phyloP scores from a whole-genome alignment of 2,113 vertebrate genomes.

The Sigmodon hispidus region DNA sequence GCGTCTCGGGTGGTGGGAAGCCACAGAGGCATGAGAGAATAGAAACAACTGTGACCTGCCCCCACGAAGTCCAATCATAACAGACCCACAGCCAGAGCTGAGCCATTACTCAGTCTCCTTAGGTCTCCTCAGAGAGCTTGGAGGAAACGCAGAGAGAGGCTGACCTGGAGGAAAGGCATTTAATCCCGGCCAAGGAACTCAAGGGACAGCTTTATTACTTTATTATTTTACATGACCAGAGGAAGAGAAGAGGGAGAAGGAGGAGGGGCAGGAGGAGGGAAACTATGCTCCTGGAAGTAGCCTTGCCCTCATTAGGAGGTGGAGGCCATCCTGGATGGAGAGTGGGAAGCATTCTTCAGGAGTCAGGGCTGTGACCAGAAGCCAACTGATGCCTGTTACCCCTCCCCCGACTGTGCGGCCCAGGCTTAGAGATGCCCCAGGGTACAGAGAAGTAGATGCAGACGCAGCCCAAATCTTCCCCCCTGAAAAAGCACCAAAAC shows the following conservation, averaged over 20 bases:
- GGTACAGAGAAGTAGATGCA: not conserved
- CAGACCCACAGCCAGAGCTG: not conserved
- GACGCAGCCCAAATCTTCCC: conserved; percentile 23
- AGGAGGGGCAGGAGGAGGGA: no score
- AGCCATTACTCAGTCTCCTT: not conserved
- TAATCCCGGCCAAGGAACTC: not conserved
- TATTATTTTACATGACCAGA: not conserved
- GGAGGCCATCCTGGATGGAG: fast-evolving
- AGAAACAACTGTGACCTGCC: not conserved
- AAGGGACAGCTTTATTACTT: conserved; percentile 60
- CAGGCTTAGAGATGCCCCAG: fast-evolving
- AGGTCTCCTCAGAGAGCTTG: not conserved
- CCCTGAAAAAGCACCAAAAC: conserved; percentile 34
- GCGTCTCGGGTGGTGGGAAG: conserved; percentile 1
- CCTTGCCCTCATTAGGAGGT: not conserved
- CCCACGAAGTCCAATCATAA: conserved; percentile 16
- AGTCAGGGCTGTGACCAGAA: not conserved
- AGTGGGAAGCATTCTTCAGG: not conserved
- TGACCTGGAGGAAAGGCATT: not conserved
- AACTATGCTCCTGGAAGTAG: not conserved
- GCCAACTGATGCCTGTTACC: not conserved
- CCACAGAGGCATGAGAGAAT: conserved; percentile 9
- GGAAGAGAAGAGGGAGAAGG: not conserved
- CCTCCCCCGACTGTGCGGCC: no score
- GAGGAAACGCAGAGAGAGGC: conserved; percentile 7